Conservation (phyloP, 2,113 vertebrate species). For the Murina feae region DNA sequence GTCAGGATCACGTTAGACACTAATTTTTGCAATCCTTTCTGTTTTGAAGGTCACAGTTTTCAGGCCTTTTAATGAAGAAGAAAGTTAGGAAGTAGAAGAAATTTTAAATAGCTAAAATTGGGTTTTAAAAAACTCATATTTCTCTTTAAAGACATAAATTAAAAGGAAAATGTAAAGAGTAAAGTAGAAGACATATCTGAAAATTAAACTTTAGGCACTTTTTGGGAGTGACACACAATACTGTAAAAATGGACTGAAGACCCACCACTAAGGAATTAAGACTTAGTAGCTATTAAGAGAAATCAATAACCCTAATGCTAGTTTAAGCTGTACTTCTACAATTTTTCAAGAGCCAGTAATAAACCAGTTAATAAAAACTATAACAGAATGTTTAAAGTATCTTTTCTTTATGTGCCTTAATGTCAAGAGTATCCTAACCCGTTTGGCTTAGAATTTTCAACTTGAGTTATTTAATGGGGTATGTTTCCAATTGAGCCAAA, state of each 20-base stretch:
- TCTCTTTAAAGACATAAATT: constrained; percentile 26
- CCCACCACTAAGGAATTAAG: neutral
- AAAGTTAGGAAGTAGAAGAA: neutral
- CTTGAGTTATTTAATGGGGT: neutral
- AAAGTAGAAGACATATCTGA: neutral
- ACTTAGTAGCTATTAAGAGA: neutral
- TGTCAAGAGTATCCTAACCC: neutral
- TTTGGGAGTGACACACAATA: constrained; percentile 19
- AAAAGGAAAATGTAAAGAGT: constrained; percentile 26
- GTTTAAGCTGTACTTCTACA: neutral
- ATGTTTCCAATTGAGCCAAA: constrained; percentile 29
- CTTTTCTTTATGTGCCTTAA: neutral
- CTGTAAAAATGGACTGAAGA: neutral
- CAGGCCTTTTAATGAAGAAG: constrained; percentile 50
- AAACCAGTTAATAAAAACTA: constrained; percentile 3
- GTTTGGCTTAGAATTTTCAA: constrained; percentile 20
- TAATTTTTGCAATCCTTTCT: neutral
- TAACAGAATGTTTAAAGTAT: neutral
- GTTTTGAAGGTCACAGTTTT: constrained; percentile 63
- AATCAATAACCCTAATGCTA: neutral
- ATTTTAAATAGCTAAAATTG: constrained; percentile 39
- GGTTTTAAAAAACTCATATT: neutral
- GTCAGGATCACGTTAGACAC: neutral
- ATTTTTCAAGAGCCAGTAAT: neutral
- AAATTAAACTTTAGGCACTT: constrained; percentile 51